Evolutionary conservation across 2,797 vertebrate genomes (phyloP).

Genomic region (Cyprinella venusta): DNA sequence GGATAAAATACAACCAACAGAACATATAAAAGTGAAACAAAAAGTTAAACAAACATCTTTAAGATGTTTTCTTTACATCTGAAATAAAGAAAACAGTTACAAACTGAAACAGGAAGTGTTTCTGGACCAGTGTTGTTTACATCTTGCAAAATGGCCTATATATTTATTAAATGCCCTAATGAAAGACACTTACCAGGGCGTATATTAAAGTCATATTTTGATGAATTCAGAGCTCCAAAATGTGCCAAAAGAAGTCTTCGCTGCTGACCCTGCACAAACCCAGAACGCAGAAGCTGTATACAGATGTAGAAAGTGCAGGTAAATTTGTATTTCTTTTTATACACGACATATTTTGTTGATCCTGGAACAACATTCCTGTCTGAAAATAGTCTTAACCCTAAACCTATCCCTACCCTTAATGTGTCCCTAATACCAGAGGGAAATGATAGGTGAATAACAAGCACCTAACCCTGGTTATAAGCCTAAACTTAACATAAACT

Average conservation of each 20-base stretch:
- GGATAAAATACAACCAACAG: no score
- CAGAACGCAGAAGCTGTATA: slow-evolving; percentile 81
- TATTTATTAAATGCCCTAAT: not conserved
- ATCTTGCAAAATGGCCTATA: no score
- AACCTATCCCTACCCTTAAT: not conserved
- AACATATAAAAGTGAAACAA: no score
- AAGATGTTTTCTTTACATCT: no score
- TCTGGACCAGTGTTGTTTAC: no score
- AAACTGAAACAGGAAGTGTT: no score
- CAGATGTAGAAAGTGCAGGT: slow-evolving; percentile 97
- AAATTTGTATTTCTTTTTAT: slow-evolving; percentile 39
- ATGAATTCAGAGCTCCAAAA: slow-evolving; percentile 79
- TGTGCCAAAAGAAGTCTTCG: slow-evolving; percentile 89
- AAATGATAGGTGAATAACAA: no score
- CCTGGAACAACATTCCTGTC: not conserved
- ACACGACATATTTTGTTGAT: not conserved
- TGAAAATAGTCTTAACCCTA: not conserved
- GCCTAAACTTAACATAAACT: not conserved
- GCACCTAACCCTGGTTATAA: not conserved
- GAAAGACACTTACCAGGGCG: not conserved
- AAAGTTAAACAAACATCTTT: no score
- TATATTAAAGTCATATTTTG: slow-evolving; percentile 6
- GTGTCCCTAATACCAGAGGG: no score
- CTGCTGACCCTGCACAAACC: slow-evolving; percentile 83
- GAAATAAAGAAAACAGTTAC: no score